These are phyloP conservation scores for Macroramphosus scolopax DNA, from an alignment of 2,797 vertebrate species.

Conservation along the genomic window DNA sequence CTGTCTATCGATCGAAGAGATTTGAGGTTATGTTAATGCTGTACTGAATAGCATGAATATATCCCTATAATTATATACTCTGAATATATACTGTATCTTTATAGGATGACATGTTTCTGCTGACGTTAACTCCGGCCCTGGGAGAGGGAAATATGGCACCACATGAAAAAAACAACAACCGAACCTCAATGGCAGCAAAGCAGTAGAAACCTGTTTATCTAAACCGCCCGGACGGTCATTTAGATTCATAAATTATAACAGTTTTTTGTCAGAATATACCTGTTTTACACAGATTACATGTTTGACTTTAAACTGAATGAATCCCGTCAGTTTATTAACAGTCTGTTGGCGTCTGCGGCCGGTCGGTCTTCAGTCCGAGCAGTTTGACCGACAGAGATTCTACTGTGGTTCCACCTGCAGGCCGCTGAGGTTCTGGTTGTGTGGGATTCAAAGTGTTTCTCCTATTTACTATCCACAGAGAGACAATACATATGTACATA, in stretches of 20 bases:
- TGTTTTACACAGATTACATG: neutral
- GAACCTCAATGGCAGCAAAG: constrained; percentile 44
- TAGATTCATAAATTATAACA: constrained; percentile 12
- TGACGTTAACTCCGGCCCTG: constrained; percentile 60
- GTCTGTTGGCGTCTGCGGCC: neutral
- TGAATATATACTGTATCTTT: constrained; percentile 66
- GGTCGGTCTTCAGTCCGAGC: constrained; percentile 13
- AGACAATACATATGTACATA: too few relatives aligned
- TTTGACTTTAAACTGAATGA: too few relatives aligned
- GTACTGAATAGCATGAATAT: constrained; percentile 75
- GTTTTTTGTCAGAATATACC: constrained; percentile 3
- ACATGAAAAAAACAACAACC: constrained; percentile 31
- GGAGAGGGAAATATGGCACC: constrained; percentile 33
- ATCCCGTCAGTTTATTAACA: too few relatives aligned
- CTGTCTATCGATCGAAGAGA: constrained; percentile 66
- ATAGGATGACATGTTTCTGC: constrained; percentile 60
- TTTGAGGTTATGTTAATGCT: constrained; percentile 71
- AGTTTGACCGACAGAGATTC: constrained; percentile 15
- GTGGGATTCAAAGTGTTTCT: constrained; percentile 42
- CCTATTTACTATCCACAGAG: constrained; percentile 6
- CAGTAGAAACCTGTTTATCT: constrained; percentile 30
- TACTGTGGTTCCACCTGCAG: too few relatives aligned
- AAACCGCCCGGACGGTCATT: constrained; percentile 34
- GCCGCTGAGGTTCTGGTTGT: constrained; percentile 10
- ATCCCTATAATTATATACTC: constrained; percentile 75